Percentiles rank a stretch among this genome's conserved stretches.
These are phyloP conservation scores for Microtus ochrogaster DNA, from an alignment of 2,113 vertebrate genomes.

Conservation along the genomic window DNA sequence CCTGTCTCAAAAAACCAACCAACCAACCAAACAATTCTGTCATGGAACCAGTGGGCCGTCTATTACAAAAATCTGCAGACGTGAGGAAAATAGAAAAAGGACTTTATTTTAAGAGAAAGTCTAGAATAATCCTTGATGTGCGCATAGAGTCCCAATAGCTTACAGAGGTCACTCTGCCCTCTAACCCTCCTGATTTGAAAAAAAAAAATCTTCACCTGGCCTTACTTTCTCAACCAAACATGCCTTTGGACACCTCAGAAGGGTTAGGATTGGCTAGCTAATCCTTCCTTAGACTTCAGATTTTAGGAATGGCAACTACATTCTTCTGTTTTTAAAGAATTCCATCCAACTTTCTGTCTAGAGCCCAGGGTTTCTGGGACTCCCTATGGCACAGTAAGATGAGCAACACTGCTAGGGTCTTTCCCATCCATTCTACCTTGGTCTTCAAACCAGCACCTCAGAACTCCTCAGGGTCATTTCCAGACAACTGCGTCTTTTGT, in stretches of 20 bases:
- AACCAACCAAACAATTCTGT: neutral
- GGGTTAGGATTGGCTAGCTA: neutral
- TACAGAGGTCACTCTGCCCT: neutral
- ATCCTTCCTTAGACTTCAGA: neutral
- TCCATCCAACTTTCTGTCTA: neutral
- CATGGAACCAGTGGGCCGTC: neutral
- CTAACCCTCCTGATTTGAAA: neutral
- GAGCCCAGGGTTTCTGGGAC: neutral
- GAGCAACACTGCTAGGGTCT: accelerated
- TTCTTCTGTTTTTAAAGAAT: neutral
- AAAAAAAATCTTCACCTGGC: neutral
- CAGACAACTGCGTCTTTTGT: neutral
- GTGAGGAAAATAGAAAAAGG: neutral
- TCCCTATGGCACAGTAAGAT: neutral
- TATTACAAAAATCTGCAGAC: neutral
- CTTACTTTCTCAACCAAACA: neutral
- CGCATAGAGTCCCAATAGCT: neutral
- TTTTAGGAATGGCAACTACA: neutral
- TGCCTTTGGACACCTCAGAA: neutral
- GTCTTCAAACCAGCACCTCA: neutral
- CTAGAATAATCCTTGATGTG: no score
- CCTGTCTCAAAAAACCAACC: no score
- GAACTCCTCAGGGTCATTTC: neutral
- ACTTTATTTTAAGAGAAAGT: slow-evolving; percentile 31
- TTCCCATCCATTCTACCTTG: accelerated